Conservation (phyloP, 2,797 vertebrate species). For the Acanthornis magna region DNA sequence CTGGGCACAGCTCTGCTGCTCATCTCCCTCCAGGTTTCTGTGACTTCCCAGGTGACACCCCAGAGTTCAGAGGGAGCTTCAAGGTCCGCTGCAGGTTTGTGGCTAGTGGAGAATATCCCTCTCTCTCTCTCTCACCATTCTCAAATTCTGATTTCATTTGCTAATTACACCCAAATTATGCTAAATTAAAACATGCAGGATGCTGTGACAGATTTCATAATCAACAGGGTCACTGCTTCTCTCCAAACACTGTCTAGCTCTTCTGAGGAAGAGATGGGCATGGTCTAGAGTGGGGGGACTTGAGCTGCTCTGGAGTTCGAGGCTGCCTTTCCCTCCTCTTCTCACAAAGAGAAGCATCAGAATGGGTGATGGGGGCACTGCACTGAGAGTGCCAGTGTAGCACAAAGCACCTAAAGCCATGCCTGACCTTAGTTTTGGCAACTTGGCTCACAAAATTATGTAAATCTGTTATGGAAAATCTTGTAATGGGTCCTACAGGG, state of each 20-base stretch:
- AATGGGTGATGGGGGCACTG: fast-evolving
- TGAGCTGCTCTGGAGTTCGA: not conserved
- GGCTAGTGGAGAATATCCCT: not conserved
- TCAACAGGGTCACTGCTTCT: not conserved
- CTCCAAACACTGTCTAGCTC: not conserved
- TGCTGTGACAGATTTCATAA: not conserved
- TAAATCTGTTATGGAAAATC: not conserved
- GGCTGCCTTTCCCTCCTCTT: not conserved
- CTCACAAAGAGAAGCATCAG: not conserved
- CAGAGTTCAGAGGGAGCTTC: not conserved
- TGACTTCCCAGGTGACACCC: not conserved
- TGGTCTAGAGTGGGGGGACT: not conserved
- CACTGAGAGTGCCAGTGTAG: fast-evolving
- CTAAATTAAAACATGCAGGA: not conserved
- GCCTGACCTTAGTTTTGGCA: not conserved
- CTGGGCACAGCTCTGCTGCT: not conserved
- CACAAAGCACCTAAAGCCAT: not conserved
- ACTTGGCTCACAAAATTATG: not conserved
- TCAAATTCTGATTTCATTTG: not conserved
- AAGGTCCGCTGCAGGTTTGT: not conserved
- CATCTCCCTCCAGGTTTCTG: not conserved
- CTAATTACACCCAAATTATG: not conserved
- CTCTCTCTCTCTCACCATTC: not conserved
- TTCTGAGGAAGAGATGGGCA: not conserved
- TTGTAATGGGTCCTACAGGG: not conserved